Evolutionary conservation across 1,140 invertebrate species (phyloP).

Genomic region (Limonius californicus): DNA sequence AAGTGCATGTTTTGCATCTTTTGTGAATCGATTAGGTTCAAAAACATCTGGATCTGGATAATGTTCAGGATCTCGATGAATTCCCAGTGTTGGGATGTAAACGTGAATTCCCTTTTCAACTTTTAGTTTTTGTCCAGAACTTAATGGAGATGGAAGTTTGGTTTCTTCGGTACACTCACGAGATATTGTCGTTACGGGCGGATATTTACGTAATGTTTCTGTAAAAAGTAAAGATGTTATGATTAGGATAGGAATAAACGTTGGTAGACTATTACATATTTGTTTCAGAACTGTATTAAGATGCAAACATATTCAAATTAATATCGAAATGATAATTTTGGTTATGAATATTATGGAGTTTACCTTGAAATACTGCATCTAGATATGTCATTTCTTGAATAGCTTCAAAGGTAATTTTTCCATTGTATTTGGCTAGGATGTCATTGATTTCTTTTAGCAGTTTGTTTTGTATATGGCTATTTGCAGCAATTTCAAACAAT

Average conservation of each 20-base stretch:
- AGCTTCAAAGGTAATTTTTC: conserved; percentile 31
- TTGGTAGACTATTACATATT: too few relatives aligned
- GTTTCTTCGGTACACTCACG: too few relatives aligned
- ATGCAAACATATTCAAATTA: not conserved
- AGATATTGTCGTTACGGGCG: too few relatives aligned
- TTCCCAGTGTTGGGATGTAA: conserved; percentile 39
- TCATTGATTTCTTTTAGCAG: conserved; percentile 50
- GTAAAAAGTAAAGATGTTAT: too few relatives aligned
- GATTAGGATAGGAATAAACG: too few relatives aligned
- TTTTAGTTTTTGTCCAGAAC: too few relatives aligned
- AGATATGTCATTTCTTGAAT: conserved; percentile 22
- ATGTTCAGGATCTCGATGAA: conserved; percentile 48
- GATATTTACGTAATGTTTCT: too few relatives aligned
- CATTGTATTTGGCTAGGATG: conserved; percentile 6
- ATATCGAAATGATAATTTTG: too few relatives aligned
- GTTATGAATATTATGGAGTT: too few relatives aligned
- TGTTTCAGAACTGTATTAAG: too few relatives aligned
- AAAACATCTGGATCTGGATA: conserved; percentile 60
- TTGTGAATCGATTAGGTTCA: conserved; percentile 59
- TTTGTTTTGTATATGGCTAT: conserved; percentile 52
- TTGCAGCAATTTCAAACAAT: conserved; percentile 47
- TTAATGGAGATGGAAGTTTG: too few relatives aligned
- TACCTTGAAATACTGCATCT: conserved; percentile 2
- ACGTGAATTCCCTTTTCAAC: conserved; percentile 40
- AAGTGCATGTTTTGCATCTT: not conserved